These are phyloP conservation scores for Metaphire vulgaris DNA, from an alignment of 1,140 invertebrate species.

Conservation along the genomic window DNA sequence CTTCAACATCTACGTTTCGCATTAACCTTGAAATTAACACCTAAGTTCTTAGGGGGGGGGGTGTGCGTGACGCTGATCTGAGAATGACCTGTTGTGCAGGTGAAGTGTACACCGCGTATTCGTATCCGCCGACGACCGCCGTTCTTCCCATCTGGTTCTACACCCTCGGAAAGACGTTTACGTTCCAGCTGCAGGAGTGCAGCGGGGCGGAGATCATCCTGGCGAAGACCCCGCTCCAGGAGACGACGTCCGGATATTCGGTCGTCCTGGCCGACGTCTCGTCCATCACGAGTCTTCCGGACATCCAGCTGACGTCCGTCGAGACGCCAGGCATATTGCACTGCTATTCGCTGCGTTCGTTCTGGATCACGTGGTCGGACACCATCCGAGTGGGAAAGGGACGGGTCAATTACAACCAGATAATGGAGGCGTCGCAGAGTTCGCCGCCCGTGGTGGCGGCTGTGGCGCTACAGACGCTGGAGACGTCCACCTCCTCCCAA, in stretches of 20 bases:
- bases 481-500: neutral
- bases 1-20: too few relatives aligned
- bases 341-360: neutral
- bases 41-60: too few relatives aligned
- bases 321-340: neutral
- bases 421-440: neutral
- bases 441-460: neutral
- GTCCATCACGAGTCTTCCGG: neutral
- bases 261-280: neutral
- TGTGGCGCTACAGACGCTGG: neutral
- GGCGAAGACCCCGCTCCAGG: neutral
- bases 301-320: neutral
- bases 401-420: neutral
- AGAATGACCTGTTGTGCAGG: too few relatives aligned
- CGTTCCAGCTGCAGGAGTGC: slow-evolving; percentile 13
- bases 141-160: neutral
- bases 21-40: too few relatives aligned
- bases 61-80: too few relatives aligned
- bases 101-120: neutral
- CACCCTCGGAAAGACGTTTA: neutral
- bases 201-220: neutral
- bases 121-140: neutral
- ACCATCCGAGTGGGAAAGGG: neutral
- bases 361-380: neutral
- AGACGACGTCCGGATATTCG: neutral